Evolutionary conservation across 2,113 vertebrate species (phyloP).

Genomic region (Tyto alba): DNA sequence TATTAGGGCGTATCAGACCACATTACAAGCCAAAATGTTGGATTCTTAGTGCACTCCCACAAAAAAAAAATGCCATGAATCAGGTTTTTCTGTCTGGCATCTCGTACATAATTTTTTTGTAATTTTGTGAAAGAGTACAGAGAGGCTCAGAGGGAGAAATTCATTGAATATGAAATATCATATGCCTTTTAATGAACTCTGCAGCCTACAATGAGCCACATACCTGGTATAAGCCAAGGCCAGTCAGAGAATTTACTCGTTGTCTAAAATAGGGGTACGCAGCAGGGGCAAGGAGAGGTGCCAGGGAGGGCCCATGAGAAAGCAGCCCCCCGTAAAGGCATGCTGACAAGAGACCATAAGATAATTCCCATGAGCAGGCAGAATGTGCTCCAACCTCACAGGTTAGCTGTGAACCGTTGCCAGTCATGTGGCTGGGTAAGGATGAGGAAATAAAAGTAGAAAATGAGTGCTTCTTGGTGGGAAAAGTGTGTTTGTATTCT

Average conservation of each 20-base stretch:
- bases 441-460: not conserved
- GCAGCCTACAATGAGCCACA: not conserved
- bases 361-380: not conserved
- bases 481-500: not conserved
- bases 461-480: not conserved
- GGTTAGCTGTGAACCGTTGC: not conserved
- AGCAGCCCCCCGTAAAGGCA: not conserved
- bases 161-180: not conserved
- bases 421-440: not conserved
- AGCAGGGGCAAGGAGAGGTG: not conserved
- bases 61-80: not conserved
- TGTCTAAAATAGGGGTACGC: rapidly evolving
- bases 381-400: not conserved
- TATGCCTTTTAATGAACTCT: not conserved
- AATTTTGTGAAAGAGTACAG: not conserved
- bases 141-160: not conserved
- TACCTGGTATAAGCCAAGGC: not conserved
- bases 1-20: not conserved
- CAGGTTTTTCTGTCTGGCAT: not conserved
- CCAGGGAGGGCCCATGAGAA: not conserved
- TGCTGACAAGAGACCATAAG: not conserved
- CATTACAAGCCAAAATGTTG: not conserved
- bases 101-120: not conserved
- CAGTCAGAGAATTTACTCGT: not conserved
- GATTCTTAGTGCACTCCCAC: not conserved